Evolutionary conservation across 1,140 invertebrate species (phyloP), one percentile per base, ranked within the genome.

Genomic region (Drosophila persimilis): DNA sequence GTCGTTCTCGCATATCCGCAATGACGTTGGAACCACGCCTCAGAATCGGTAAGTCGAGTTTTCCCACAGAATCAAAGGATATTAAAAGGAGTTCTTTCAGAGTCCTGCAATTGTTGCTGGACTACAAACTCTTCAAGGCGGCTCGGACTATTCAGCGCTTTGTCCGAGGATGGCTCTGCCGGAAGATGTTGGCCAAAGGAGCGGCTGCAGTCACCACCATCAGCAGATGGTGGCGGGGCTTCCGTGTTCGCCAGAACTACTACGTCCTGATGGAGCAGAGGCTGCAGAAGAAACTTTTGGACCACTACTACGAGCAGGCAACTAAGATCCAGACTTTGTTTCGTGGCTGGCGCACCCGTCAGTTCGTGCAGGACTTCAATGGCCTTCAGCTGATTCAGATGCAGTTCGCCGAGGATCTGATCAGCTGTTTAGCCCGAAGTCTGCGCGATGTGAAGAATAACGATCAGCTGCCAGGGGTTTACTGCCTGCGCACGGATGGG

Each of bases 81-180:
- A 11, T 9, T 35, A 20, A 44, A 5, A 15, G 1, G 15, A 11
- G 6, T 17, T 46, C 11, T 8, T 13, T 35, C 24, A 9, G 43
- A 29, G 2, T 22, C 15, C 1, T 47, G 6, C 8, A 3, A 6
- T 8, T 65, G 6, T 9, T 86, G 7, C 59, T 85, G 0, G 89
- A 90, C 0, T 85, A 90, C 52, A 66, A 72, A 6, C 77, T 79
- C 26, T 90, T 90, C 22, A 79, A 75, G 46, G 66, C 89, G 0
- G 83, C 89, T 0, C 81, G 89, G 17, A 53, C n/a, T 0, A 77
- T 90, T 1, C 89, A 90, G 22, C 5, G 51, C 0, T 0, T 24
- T 0, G 17, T 67, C 13, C 74, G 89, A 0, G 77, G 89, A 3
- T 90, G 61, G 53, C 41, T 64, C 35, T 1, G 0, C n/a, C 5